A percentile compares a stretch with the other conserved stretches of the same genome.
phyloP scores from a whole-genome alignment of 2,888 invertebrate species.

The Epinotia ramella region DNA sequence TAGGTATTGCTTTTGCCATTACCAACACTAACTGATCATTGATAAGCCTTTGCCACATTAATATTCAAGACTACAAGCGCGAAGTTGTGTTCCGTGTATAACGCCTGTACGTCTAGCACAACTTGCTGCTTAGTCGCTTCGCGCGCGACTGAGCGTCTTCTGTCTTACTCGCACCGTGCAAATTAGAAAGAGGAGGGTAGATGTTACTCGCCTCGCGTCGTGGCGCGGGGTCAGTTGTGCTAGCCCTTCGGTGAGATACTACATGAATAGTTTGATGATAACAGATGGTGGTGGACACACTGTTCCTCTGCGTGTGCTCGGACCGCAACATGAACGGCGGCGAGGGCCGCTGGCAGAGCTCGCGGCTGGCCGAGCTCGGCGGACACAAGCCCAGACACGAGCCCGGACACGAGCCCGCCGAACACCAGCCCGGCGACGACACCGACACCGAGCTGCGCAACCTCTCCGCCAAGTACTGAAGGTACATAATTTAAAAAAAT shows the following conservation, averaged over 20 bases:
- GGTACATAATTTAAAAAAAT: neutral
- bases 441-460: constrained; percentile 69
- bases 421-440: constrained; percentile 45
- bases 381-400: constrained; percentile 61
- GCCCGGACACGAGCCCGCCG: constrained; percentile 35
- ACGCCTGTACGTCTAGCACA: too few species aligned
- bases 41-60: neutral
- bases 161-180: too few species aligned
- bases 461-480: constrained; percentile 74
- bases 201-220: too few species aligned
- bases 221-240: too few species aligned
- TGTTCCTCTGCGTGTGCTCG: constrained; percentile 97
- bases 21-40: too few species aligned
- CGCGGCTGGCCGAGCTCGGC: constrained; percentile 85
- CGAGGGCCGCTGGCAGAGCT: constrained; percentile 87
- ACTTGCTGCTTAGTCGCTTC: too few species aligned
- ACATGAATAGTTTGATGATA: neutral
- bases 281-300: constrained; percentile 97
- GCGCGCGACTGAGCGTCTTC: too few species aligned
- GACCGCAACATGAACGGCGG: constrained; percentile 93
- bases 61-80: too few species aligned
- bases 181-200: too few species aligned
- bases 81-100: too few species aligned
- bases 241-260: too few species aligned
- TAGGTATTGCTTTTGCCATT: too few species aligned